phyloP scores from a whole-genome alignment of 1,140 invertebrate species.

The Aporrectodea caliginosa region DNA sequence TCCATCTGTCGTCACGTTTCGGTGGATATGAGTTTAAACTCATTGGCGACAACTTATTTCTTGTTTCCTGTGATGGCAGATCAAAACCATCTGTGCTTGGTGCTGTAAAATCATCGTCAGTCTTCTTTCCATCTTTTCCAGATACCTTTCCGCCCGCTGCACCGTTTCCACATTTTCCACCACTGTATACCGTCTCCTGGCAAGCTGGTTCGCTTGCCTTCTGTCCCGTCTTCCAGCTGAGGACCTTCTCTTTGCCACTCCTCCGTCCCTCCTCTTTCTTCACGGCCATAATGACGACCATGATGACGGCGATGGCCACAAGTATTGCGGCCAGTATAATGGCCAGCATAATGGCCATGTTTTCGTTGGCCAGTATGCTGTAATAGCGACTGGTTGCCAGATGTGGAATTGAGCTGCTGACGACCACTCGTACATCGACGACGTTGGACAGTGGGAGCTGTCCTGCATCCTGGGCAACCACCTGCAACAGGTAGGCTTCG shows the following conservation, averaged over 20 bases:
- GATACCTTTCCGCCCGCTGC: no score
- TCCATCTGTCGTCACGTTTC: background rate
- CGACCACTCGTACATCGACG: background rate
- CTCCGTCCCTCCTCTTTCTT: conserved; percentile 4
- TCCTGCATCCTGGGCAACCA: background rate
- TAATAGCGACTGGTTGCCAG: background rate
- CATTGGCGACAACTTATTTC: background rate
- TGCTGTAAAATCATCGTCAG: no score
- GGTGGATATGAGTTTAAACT: background rate
- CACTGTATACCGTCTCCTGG: no score
- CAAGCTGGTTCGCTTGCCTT: no score
- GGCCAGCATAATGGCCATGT: conserved; percentile 10
- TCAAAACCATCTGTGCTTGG: no score
- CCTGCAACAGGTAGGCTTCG: background rate
- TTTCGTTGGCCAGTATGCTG: conserved; percentile 17
- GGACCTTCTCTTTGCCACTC: background rate
- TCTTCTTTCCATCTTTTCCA: no score
- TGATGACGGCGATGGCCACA: conserved; percentile 19
- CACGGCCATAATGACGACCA: conserved; percentile 7
- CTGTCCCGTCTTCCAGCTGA: background rate
- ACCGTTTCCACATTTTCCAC: no score
- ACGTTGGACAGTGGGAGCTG: conserved; percentile 5
- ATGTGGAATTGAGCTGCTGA: conserved; percentile 2
- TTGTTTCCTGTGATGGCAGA: no score
- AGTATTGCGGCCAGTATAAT: conserved; percentile 19